Base-by-base conservation (phyloP, 1,140 invertebrate genomes). In the Temnothorax longispinosus region DNA sequence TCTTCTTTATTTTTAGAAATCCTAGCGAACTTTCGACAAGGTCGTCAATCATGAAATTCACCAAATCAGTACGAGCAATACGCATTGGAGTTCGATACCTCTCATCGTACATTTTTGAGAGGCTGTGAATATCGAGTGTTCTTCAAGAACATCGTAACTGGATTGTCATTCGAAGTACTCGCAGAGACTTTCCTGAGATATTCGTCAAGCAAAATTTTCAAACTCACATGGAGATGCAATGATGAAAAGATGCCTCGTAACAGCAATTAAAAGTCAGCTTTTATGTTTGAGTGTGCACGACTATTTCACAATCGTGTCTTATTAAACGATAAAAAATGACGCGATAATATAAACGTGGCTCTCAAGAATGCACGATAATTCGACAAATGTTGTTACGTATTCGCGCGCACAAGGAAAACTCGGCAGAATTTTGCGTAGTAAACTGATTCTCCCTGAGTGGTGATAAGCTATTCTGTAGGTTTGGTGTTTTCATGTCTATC, bases 381-480 rank as follows among this genome's bases (percentile, higher is more conserved):
- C 32, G 41, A 52, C 21, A 18, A 82, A 27, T 50, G 50, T 52
- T 67, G 27, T 84, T 7, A 50, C 41, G 58, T 86, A 58, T 38
- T 69, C 13, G 35, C 41, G 52, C 44, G 69, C 72, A 69, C 56
- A 69, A 85, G 64, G 78, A 92, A 88, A 88, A 81, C 32, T 90
- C 86, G 69, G 81, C 27, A 90, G 80, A 88, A 91, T 89, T 86
- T 88, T 88, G 75, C 58, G 81, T 86, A 92, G 44, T 87, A 90
- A 93, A 92, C 90, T 78, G 89, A 92, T 92, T 87, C 78, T 94
- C 92, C 93, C 93, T 94, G 93, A 94, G 93, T 93, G 88, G 87
- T 90, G 74, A 90, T 91, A 92, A 90, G 90, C 92, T 91, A 93
- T 88, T 65, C 69, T 86, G 87, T 82, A 88, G 72, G 78, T 91